Evolutionary conservation across 2,888 invertebrate species (phyloP).

Genomic region (Agrotis clavis): DNA sequence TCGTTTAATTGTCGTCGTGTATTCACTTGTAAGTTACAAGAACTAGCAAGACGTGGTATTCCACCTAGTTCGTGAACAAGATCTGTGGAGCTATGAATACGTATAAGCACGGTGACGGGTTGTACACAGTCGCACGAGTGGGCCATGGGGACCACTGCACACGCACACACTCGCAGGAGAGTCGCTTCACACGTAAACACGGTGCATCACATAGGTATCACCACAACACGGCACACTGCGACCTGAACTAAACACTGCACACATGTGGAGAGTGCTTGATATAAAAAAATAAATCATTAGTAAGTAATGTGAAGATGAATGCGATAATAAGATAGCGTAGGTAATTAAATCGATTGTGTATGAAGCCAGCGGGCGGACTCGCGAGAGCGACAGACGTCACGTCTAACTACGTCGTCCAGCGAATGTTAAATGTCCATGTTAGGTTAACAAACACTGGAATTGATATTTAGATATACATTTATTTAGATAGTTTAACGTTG

Average conservation of each 20-base stretch:
- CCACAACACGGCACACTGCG: neutral
- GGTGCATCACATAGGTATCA: neutral
- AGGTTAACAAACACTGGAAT: conserved; percentile 75
- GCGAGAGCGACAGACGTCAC: conserved; percentile 6
- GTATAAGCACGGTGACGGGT: conserved; percentile 28
- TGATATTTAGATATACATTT: conserved; percentile 73
- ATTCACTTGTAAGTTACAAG: conserved; percentile 4
- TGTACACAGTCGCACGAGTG: conserved; percentile 22
- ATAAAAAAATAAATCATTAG: conserved; percentile 31
- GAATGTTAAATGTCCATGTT: conserved; percentile 73
- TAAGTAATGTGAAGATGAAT: conserved; percentile 67
- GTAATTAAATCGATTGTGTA: conserved; percentile 48
- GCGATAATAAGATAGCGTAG: conserved; percentile 63
- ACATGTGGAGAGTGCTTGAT: conserved; percentile 40
- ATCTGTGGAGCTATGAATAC: neutral
- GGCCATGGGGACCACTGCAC: conserved; percentile 10
- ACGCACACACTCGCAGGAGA: conserved; percentile 20
- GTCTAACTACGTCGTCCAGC: conserved; percentile 55
- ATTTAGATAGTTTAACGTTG: conserved; percentile 64
- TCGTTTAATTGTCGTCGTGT: conserved; percentile 31
- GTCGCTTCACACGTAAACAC: neutral
- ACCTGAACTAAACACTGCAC: conserved; percentile 30
- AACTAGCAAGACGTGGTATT: conserved; percentile 11
- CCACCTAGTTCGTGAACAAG: conserved; percentile 17
- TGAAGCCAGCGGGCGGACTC: conserved; percentile 27